Conservation (phyloP, 2,113 vertebrate genomes). For the Oreochromis aureus region DNA sequence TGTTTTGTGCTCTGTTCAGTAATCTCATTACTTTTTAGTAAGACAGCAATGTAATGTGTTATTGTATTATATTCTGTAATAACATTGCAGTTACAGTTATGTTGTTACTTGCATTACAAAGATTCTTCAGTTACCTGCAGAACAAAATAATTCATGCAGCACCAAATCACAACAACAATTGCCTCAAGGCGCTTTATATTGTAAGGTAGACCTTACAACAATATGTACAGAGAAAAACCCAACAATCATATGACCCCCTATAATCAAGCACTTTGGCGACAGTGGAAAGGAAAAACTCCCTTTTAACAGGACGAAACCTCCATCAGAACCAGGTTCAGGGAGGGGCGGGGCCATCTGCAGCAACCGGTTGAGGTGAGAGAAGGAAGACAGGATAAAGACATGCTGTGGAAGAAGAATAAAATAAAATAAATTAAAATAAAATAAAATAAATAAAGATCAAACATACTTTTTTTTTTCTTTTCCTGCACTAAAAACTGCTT, state of each 20-base stretch:
- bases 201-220: neutral
- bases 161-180: neutral
- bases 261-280: accelerated
- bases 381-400: neutral
- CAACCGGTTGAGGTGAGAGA: accelerated
- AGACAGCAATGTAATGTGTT: neutral
- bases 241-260: neutral
- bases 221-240: neutral
- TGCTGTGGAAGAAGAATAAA: neutral
- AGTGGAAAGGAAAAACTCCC: neutral
- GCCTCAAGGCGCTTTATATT: neutral
- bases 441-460: neutral
- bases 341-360: neutral
- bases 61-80: neutral
- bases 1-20: neutral
- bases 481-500: neutral
- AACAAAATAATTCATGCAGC: neutral
- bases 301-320: neutral
- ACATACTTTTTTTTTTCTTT: neutral
- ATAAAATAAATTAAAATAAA: neutral
- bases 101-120: neutral
- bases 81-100: neutral
- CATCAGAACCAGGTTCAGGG: accelerated
- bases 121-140: neutral
- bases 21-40: neutral